phyloP scores from a whole-genome alignment of 2,888 invertebrate species.

The Bellardia pandia region DNA sequence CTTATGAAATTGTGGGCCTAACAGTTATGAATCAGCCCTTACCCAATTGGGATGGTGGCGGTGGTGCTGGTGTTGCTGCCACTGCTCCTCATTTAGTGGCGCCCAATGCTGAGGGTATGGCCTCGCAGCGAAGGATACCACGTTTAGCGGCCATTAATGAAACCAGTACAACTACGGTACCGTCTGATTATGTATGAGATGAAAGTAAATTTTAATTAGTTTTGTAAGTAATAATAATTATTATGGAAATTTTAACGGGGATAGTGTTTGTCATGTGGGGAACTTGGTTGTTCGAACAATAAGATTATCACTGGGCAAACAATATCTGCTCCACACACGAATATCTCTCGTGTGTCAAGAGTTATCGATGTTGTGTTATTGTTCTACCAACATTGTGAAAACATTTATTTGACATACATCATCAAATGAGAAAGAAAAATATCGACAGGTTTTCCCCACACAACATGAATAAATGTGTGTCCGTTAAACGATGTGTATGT shows the following conservation, averaged over 20 bases:
- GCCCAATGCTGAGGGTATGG: conserved; percentile 76
- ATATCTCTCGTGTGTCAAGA: no score
- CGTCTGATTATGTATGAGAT: conserved; percentile 86
- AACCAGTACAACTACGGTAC: conserved; percentile 85
- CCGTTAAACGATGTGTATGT: no score
- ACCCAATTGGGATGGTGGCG: conserved; percentile 83
- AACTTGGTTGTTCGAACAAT: no score
- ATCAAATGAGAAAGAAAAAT: no score
- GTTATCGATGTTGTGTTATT: no score
- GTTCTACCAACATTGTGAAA: no score
- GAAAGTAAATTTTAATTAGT: conserved; percentile 65
- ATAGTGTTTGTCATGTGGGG: no score
- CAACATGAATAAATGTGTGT: no score
- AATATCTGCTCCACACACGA: no score
- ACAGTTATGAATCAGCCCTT: conserved; percentile 85
- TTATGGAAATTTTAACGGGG: conserved; percentile 20
- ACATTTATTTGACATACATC: no score
- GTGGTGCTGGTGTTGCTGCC: conserved; percentile 74
- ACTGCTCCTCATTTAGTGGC: conserved; percentile 62
- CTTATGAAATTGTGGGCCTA: conserved; percentile 87
- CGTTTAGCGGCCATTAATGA: conserved; percentile 86
- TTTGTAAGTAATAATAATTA: not conserved
- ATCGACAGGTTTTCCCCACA: no score
- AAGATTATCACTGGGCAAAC: no score
- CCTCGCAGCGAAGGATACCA: conserved; percentile 83